phyloP scores from a whole-genome alignment of 2,113 vertebrate genomes.

The Amphiprion ocellaris region DNA sequence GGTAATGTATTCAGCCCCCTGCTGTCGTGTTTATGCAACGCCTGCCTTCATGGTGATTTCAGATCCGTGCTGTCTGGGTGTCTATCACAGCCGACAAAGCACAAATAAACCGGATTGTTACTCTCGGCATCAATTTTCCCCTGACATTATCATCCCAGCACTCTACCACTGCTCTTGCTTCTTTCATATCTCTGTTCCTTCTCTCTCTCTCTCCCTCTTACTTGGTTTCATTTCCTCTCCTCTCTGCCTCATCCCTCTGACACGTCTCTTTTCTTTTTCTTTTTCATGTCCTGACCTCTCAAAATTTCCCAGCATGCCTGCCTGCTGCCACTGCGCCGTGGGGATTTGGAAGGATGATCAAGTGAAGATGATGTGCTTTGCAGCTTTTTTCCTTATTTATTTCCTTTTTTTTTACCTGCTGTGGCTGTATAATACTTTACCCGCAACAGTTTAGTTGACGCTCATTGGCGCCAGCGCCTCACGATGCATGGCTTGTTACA shows the following conservation, averaged over 20 bases:
- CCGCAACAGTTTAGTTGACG: constrained; percentile 63
- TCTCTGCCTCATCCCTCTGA: constrained; percentile 41
- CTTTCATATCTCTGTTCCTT: constrained; percentile 41
- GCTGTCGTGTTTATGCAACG: constrained; percentile 48
- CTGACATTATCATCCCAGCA: constrained; percentile 54
- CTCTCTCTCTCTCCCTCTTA: constrained; percentile 4
- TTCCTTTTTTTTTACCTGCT: constrained; percentile 5
- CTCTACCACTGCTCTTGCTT: constrained; percentile 26
- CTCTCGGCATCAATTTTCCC: constrained; percentile 64
- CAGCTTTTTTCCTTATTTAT: constrained; percentile 35
- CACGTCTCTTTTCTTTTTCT: constrained; percentile 48
- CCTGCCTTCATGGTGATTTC: constrained; percentile 53
- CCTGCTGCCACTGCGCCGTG: constrained; percentile 41
- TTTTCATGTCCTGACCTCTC: constrained; percentile 71
- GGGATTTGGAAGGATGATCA: constrained; percentile 74
- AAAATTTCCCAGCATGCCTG: constrained; percentile 60
- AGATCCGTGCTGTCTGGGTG: constrained; percentile 29
- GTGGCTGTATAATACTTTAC: constrained; percentile 58
- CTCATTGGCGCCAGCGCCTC: constrained; percentile 34
- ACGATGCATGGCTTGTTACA: constrained; percentile 28
- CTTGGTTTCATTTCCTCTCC: constrained; percentile 48
- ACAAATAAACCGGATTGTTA: constrained; percentile 73
- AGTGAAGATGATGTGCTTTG: constrained; percentile 76
- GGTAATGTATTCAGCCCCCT: constrained; percentile 52
- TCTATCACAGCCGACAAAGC: constrained; percentile 61